Conservation (phyloP, 1,140 invertebrate species). For the Drosophila tani region DNA sequence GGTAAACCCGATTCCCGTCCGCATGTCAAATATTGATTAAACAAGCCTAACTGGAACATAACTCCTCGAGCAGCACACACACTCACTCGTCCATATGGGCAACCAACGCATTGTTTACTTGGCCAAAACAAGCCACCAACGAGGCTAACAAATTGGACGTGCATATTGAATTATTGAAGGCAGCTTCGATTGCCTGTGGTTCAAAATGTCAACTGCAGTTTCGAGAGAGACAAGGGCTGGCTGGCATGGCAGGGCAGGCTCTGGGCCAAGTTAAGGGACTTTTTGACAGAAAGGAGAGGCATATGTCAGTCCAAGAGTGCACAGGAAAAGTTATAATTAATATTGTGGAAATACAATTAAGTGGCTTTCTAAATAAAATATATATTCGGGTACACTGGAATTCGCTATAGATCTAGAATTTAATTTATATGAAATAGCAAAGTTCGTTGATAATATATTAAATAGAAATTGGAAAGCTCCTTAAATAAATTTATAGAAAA, state of each 20-base stretch:
- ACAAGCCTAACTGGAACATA: constrained; percentile 43
- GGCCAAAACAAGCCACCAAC: constrained; percentile 62
- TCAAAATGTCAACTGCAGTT: constrained; percentile 50
- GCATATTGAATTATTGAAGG: constrained; percentile 71
- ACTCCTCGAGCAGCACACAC: constrained; percentile 6
- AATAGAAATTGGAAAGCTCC: neutral
- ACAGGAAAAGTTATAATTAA: constrained; percentile 22
- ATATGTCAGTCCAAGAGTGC: neutral
- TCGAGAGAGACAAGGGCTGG: neutral
- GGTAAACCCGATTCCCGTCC: constrained; percentile 16
- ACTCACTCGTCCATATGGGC: constrained; percentile 18
- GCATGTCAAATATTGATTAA: constrained; percentile 52
- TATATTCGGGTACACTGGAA: neutral
- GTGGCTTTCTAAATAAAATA: neutral
- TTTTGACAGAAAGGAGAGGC: neutral
- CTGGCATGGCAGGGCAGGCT: too few species aligned
- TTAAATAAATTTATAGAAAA: neutral
- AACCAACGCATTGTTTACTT: constrained; percentile 66
- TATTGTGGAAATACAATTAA: constrained; percentile 18
- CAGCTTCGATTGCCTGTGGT: constrained; percentile 34
- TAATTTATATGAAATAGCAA: too few species aligned
- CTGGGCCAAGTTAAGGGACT: constrained; percentile 12
- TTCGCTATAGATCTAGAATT: neutral
- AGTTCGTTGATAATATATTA: neutral
- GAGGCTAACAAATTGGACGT: constrained; percentile 48